Evolutionary conservation across 1,140 invertebrate genomes (phyloP).

Genomic region (Atta colombica): DNA sequence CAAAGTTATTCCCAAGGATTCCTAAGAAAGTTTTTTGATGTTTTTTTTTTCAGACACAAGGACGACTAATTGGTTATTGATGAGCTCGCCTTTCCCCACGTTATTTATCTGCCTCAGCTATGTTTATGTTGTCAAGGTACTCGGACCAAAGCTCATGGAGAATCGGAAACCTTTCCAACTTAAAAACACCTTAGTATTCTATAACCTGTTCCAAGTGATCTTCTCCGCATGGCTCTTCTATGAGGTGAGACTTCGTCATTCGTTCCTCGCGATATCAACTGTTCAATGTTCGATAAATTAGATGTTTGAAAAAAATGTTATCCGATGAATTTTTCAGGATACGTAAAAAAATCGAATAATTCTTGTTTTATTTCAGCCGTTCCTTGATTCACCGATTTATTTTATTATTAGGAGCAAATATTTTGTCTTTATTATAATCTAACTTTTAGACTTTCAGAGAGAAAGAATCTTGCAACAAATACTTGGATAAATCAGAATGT

Average conservation of each 20-base stretch:
- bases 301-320: neutral
- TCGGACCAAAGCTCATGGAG: slow-evolving; percentile 95
- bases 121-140: slow-evolving; percentile 92
- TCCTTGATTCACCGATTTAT: neutral
- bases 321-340: neutral
- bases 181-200: slow-evolving; percentile 92
- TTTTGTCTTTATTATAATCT: neutral
- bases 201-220: slow-evolving; percentile 95
- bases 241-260: slow-evolving; percentile 88
- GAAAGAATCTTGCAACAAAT: neutral
- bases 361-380: slow-evolving; percentile 11
- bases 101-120: slow-evolving; percentile 92
- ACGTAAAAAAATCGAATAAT: neutral
- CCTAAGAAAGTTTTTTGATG: neutral
- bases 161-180: slow-evolving; percentile 94
- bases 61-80: slow-evolving; percentile 94
- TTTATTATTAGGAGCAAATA: neutral
- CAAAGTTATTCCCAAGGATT: neutral
- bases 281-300: neutral
- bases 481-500: neutral
- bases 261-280: neutral
- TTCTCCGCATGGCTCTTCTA: slow-evolving; percentile 94
- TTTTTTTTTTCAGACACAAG: slow-evolving; percentile 89
- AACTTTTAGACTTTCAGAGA: neutral
- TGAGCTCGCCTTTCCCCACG: slow-evolving; percentile 94